Evolutionary conservation across 2,888 invertebrate species (phyloP), one percentile per base, ranked within the genome.

Genomic region (Acanthosepion pharaonis): DNA sequence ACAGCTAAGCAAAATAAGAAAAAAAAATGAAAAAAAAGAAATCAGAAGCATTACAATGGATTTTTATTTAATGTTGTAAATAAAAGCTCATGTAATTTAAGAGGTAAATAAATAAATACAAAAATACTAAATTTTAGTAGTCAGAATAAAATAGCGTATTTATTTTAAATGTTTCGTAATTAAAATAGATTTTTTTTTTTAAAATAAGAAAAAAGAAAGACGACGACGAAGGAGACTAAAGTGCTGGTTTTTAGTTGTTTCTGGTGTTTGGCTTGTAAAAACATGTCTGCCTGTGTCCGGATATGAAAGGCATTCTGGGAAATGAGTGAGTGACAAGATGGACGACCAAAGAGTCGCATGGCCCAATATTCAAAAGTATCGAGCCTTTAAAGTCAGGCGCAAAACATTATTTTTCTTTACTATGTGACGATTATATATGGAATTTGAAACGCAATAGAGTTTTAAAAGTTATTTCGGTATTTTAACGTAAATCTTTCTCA

Each of bases 221-320:
- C 9, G 9, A 64, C 18, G 64, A 18, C 8, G 28, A 4, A 55
- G 33, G 33, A 33, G 59, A 6, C 23, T 20, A 59, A 59, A 59
- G 23, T 59, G 59, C 59, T 59, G 59, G 20, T 59, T 55, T 64
- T 64, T 64, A 28, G 8, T 25, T 8, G 4, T 28, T 64, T 78
- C 9, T 28, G n/a, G 5, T 78, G 78, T 78, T 78, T 78, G 15
- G 28, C 78, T 78, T n/a, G n/a, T 78, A 78, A 78, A 78, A 78
- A 78, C 78, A 78, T 78, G 78, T 78, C 78, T 15, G 78, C 78
- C 78, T 78, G 78, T n/a, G 78, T 78, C 78, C 78, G 78, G 78
- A 78, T 78, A n/a, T 78, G 78, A 6, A 78, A n/a, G 15, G 78
- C 78, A 78, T 78, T 78, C 28, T 78, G 78, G 78, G 78, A 78